Percentiles rank a stretch among this genome's conserved stretches.
phyloP scores from a whole-genome alignment of 2,113 vertebrate genomes.

The Guaruba guarouba region DNA sequence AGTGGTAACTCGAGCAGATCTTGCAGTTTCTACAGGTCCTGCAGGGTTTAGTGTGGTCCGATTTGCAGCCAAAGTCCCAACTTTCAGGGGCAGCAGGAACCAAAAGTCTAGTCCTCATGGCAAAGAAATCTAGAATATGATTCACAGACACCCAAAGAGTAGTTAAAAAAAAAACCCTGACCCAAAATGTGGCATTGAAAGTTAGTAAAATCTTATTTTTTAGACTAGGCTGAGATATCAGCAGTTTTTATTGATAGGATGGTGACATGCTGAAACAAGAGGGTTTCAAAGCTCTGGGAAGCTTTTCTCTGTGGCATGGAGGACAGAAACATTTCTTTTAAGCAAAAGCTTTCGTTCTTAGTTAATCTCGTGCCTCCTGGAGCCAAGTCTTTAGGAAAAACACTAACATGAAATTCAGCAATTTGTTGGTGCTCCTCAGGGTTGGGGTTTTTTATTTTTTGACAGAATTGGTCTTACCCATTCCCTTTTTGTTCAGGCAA shows the following conservation, averaged over 20 bases:
- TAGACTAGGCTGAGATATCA: background rate
- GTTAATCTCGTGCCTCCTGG: background rate
- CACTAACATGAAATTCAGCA: background rate
- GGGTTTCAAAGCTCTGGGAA: background rate
- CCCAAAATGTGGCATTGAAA: background rate
- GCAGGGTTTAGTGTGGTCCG: background rate
- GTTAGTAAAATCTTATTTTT: background rate
- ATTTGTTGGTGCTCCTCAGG: background rate
- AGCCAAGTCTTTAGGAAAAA: background rate
- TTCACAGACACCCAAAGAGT: background rate
- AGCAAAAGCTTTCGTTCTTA: background rate
- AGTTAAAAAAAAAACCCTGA: background rate
- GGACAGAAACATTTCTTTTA: background rate
- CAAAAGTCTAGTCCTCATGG: background rate
- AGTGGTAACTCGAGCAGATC: background rate
- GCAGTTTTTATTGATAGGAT: background rate
- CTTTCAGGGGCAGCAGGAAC: background rate
- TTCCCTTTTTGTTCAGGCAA: background rate
- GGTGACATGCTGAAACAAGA: background rate
- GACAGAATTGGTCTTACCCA: background rate
- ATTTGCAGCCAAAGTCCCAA: background rate
- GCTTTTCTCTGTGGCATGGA: background rate
- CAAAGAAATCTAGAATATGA: background rate
- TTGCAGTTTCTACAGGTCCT: background rate
- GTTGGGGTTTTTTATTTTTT: rapidly evolving